Evolutionary conservation across 2,113 vertebrate genomes (phyloP).

Genomic region (Paracanthobrama guichenoti): DNA sequence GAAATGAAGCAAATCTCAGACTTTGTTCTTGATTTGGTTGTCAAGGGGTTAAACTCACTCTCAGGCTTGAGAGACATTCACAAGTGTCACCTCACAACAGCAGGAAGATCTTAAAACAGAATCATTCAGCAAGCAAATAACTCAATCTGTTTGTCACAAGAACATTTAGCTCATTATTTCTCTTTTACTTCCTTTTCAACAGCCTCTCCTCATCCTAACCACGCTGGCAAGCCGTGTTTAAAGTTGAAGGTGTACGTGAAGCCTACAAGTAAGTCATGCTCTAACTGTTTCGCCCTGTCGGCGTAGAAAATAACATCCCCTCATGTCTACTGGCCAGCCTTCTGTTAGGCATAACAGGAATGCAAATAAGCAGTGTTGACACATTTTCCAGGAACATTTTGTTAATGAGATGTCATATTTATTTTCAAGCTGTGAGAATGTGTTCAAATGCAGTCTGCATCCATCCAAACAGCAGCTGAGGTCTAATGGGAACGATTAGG

Average conservation of each 20-base stretch:
- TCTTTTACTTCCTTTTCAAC: constrained; percentile 28
- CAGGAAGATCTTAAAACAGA: constrained; percentile 7
- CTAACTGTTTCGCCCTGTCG: not conserved
- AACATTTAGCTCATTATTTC: constrained; percentile 16
- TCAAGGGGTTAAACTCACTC: constrained; percentile 18
- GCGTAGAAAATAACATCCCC: not conserved
- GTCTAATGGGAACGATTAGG: not conserved
- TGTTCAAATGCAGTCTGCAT: constrained; percentile 13
- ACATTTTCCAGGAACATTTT: constrained; percentile 27
- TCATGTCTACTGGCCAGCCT: not conserved
- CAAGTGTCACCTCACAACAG: not conserved
- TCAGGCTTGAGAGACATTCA: not conserved
- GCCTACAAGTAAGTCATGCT: constrained; percentile 55
- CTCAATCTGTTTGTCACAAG: not conserved
- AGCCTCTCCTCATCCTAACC: constrained; percentile 58
- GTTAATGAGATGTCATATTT: constrained; percentile 42
- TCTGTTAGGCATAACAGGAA: constrained; percentile 24
- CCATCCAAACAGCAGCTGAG: constrained; percentile 1
- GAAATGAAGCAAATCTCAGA: constrained; percentile 35
- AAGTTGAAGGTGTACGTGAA: constrained; percentile 61
- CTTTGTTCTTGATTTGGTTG: constrained; percentile 11
- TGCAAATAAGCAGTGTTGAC: constrained; percentile 27
- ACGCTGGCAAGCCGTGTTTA: constrained; percentile 57
- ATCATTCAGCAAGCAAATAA: too few relatives aligned
- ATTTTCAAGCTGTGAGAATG: constrained; percentile 19